Evolutionary conservation across 2,113 vertebrate genomes (phyloP).

Genomic region (Seriola dumerili): DNA sequence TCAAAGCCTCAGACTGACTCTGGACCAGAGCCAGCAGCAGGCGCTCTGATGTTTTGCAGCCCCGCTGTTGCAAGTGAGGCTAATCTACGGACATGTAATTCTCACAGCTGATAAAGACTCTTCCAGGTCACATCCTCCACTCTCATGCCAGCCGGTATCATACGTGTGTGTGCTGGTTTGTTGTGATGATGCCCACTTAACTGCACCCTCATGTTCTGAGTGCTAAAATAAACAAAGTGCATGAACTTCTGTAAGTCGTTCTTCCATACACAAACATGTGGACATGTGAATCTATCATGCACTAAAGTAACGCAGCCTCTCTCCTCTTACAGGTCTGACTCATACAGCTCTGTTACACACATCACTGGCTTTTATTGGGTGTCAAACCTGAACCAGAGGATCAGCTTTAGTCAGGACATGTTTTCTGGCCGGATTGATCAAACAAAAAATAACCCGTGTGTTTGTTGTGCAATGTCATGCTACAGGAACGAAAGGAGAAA

Average conservation of each 20-base stretch:
- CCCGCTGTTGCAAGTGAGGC: slow-evolving; percentile 4
- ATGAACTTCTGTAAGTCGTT: background rate
- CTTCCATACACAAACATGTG: background rate
- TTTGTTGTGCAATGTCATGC: background rate
- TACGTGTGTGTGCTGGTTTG: background rate
- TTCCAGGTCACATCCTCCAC: slow-evolving; percentile 3
- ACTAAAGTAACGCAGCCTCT: background rate
- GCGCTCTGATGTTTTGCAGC: slow-evolving; percentile 34
- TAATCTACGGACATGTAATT: slow-evolving; percentile 25
- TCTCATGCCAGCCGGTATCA: background rate
- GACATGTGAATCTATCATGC: background rate
- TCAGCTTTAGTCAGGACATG: slow-evolving; percentile 11
- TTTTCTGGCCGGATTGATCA: background rate
- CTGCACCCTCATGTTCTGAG: background rate
- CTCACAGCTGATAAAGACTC: slow-evolving; percentile 26
- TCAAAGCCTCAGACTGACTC: slow-evolving; percentile 7
- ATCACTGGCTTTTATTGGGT: background rate
- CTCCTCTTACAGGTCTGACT: background rate
- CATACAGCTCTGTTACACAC: background rate
- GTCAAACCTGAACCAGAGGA: slow-evolving; percentile 4
- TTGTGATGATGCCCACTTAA: background rate
- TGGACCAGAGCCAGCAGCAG: slow-evolving; percentile 43
- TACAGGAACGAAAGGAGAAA: background rate
- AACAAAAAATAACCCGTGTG: background rate
- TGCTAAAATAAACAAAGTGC: background rate